Evolutionary conservation across 2,888 invertebrate genomes (phyloP).

Genomic region (Brenthis ino): DNA sequence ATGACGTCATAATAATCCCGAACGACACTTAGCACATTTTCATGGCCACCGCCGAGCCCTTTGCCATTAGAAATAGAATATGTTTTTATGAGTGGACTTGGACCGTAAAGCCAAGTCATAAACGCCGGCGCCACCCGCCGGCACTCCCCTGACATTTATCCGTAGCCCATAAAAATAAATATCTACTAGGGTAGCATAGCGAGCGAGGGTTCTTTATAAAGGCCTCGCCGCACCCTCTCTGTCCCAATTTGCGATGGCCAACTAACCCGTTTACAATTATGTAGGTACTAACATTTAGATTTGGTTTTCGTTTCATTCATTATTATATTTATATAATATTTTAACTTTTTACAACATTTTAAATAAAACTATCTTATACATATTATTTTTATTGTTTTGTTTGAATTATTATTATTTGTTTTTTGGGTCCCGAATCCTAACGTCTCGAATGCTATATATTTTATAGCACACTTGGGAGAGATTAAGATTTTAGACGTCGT

Average conservation of each 20-base stretch:
- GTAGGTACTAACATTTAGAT: constrained; percentile 20
- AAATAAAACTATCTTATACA: not conserved
- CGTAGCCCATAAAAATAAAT: constrained; percentile 80
- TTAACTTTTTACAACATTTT: not conserved
- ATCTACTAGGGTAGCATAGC: constrained; percentile 74
- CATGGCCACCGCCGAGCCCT: constrained; percentile 35
- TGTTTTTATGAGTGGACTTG: constrained; percentile 37
- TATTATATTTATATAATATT: not conserved
- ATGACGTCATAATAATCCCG: not conserved
- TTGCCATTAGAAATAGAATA: constrained; percentile 41
- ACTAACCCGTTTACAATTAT: constrained; percentile 59
- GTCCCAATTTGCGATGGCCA: constrained; percentile 59
- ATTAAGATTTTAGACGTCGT: too few relatives aligned
- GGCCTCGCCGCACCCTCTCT: constrained; percentile 72
- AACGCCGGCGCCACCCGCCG: constrained; percentile 65
- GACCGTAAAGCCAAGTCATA: constrained; percentile 59
- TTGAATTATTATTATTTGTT: too few relatives aligned
- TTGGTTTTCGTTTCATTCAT: constrained; percentile 20
- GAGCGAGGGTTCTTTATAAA: constrained; percentile 66
- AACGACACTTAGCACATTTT: constrained; percentile 20
- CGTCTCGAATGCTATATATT: too few relatives aligned
- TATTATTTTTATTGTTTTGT: too few relatives aligned
- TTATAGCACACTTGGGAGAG: too few relatives aligned
- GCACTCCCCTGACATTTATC: constrained; percentile 79
- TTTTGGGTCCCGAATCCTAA: too few relatives aligned